These are phyloP conservation scores for Bergia puertoricense DNA, from an alignment of 92 coral and sea anemone species.

Conservation along the genomic window DNA sequence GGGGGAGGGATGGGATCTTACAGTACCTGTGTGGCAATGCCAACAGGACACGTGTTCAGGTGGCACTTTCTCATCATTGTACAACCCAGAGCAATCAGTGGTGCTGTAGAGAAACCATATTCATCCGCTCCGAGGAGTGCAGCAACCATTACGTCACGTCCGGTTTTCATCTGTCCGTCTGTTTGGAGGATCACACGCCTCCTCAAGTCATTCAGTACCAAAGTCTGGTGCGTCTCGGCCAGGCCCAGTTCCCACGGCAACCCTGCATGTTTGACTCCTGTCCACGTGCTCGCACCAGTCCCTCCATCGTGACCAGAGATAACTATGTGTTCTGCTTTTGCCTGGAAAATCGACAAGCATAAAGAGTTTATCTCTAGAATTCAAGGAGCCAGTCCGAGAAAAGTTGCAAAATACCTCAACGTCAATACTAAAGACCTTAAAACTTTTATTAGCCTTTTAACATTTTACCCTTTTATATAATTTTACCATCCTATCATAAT, in stretches of 20 bases:
- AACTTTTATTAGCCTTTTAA: too few relatives aligned
- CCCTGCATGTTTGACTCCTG: slow-evolving; percentile 98
- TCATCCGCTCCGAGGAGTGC: slow-evolving; percentile 96
- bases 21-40: slow-evolving; percentile 95
- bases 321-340: slow-evolving; percentile 94
- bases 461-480: too few relatives aligned
- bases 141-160: slow-evolving; percentile 92
- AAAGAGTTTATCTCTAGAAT: background rate
- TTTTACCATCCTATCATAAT: too few relatives aligned
- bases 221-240: slow-evolving; percentile 94
- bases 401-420: too few relatives aligned
- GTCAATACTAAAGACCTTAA: too few relatives aligned
- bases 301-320: slow-evolving; percentile 99
- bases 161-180: slow-evolving; percentile 96
- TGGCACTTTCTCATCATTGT: slow-evolving; percentile 99
- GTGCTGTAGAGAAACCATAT: slow-evolving; percentile 96
- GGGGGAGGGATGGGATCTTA: background rate
- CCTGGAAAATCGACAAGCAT: slow-evolving; percentile 48
- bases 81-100: slow-evolving; percentile 93
- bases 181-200: slow-evolving; percentile 85
- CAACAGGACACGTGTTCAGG: slow-evolving; percentile 97
- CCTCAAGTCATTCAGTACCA: slow-evolving; percentile 90
- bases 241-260: slow-evolving; percentile 99
- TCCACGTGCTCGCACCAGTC: slow-evolving; percentile 99
- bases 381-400: too few relatives aligned